A percentile compares a stretch with the other conserved stretches of the same genome.
phyloP scores from a whole-genome alignment of 2,113 vertebrate genomes.

The Willisornis vidua region DNA sequence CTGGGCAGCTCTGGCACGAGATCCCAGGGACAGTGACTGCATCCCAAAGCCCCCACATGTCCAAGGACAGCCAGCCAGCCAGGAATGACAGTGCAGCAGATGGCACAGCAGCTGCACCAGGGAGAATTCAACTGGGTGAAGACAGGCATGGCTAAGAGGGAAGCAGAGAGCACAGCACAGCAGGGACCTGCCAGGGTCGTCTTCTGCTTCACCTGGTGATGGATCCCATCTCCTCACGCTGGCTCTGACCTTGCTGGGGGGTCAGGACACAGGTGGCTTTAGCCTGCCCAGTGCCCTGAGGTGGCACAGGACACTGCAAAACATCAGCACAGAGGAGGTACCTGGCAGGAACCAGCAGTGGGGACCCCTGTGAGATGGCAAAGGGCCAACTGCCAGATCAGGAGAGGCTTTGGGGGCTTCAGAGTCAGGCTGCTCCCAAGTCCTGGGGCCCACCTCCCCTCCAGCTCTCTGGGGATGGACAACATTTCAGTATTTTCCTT shows the following conservation, averaged over 20 bases:
- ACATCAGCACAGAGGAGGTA: background rate
- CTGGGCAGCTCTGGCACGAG: background rate
- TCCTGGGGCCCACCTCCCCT: background rate
- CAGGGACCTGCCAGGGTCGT: background rate
- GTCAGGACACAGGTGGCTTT: rapidly evolving
- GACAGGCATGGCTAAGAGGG: background rate
- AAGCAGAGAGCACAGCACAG: background rate
- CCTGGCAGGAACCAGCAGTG: background rate
- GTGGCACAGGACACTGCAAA: background rate
- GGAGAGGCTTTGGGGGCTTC: background rate
- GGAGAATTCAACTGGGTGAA: background rate
- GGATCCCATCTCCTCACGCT: background rate
- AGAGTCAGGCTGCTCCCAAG: background rate
- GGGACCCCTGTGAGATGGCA: background rate
- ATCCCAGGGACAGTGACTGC: background rate
- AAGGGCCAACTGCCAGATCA: background rate
- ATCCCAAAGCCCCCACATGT: background rate
- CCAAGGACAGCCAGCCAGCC: background rate
- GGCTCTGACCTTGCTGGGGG: background rate
- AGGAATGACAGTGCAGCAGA: background rate
- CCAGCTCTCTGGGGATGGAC: background rate
- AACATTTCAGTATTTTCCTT: background rate
- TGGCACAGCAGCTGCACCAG: background rate
- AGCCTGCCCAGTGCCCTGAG: background rate
- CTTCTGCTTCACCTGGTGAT: background rate